Evolutionary conservation across 2,797 vertebrate genomes (phyloP).

Genomic region (Acestrorhynchus altus): DNA sequence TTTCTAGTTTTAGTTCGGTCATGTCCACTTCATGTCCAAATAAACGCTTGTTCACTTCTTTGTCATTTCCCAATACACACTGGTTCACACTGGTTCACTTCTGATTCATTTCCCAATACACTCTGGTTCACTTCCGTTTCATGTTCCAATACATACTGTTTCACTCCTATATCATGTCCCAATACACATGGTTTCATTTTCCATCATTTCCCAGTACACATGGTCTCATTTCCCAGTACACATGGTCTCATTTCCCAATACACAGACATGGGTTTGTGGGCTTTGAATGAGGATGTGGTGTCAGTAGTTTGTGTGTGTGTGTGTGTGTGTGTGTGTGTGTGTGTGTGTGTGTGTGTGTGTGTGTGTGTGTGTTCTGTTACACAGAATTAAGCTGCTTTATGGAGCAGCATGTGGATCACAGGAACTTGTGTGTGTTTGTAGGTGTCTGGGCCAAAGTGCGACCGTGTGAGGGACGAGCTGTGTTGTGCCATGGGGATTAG

Average conservation of each 20-base stretch:
- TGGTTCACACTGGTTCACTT: too few relatives aligned
- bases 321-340: not conserved
- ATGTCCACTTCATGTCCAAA: not conserved
- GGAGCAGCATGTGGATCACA: not conserved
- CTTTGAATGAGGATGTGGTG: too few relatives aligned
- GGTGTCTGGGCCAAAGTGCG: conserved; percentile 1
- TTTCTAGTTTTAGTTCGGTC: too few relatives aligned
- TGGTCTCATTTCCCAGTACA: too few relatives aligned
- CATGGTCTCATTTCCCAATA: too few relatives aligned
- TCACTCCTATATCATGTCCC: not conserved
- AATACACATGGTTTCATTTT: not conserved
- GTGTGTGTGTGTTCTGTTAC: not conserved
- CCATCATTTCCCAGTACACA: not conserved
- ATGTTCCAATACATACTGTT: not conserved
- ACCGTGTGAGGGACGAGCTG: not conserved
- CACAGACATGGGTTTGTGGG: too few relatives aligned
- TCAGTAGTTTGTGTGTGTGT: too few relatives aligned
- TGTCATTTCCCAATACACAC: not conserved
- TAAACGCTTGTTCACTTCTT: not conserved
- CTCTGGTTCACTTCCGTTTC: not conserved
- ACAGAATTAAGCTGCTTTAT: not conserved
- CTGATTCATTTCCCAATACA: not conserved
- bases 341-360: not conserved
- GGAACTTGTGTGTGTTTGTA: not conserved
- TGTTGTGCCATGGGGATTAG: not conserved